These are phyloP conservation scores for Simalia tracyae DNA, from an alignment of 2,797 vertebrate genomes.

Conservation along the genomic window DNA sequence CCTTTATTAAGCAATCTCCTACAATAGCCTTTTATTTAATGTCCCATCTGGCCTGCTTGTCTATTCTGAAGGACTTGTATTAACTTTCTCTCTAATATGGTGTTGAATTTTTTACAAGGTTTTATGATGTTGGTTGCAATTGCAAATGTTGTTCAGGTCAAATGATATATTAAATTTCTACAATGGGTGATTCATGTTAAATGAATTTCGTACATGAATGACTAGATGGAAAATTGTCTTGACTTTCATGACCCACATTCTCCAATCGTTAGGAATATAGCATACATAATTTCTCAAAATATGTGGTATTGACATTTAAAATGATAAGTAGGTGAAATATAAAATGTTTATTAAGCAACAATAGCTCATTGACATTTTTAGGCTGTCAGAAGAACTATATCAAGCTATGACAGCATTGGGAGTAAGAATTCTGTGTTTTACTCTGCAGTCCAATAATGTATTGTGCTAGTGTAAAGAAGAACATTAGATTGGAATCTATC, in stretches of 20 bases:
- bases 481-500: neutral
- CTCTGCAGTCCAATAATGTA: neutral
- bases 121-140: conserved; percentile 45
- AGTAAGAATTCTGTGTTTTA: neutral
- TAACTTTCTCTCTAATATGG: conserved; percentile 47
- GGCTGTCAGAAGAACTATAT: neutral
- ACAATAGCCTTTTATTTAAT: conserved; percentile 37
- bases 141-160: conserved; percentile 53
- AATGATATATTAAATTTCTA: conserved; percentile 33
- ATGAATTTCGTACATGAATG: conserved; percentile 8
- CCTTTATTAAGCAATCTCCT: conserved; percentile 19
- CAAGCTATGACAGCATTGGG: neutral
- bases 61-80: conserved; percentile 25
- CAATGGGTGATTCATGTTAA: neutral
- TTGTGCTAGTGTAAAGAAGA: neutral
- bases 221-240: conserved; percentile 18
- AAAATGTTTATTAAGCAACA: neutral
- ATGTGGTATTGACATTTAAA: rapidly evolving
- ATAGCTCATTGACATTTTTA: neutral
- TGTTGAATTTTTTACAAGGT: conserved; percentile 48
- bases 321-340: conserved; percentile 2
- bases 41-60: conserved; percentile 23
- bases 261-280: conserved; percentile 3
- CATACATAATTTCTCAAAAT: conserved; percentile 15
- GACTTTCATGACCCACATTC: neutral